Base-by-base conservation (phyloP, 2,888 invertebrate genomes). In the Nomada lathburiana region DNA sequence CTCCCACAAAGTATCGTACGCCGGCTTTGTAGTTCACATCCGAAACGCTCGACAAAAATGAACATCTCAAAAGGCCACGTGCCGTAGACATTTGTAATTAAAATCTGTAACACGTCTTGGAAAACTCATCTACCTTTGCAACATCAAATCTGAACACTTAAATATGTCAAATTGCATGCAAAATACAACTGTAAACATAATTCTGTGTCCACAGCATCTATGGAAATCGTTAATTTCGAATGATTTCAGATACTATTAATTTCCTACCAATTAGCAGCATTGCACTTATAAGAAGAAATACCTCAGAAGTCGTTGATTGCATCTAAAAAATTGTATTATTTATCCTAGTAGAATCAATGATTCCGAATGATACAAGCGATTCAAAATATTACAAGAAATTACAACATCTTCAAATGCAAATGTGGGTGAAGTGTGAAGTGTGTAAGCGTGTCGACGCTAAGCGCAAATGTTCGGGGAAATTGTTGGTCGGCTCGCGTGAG, bases 401-500 rank as follows among this genome's bases (percentile, higher is more conserved):
- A 36, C 1, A 36, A 7, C 36, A 36, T 36, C 36, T 36, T 36
- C 36, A 36, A 36, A 36, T 36, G 29, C 29, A 7, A 29, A 29
- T 29, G 36, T 2, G 16, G n/a, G 29, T 23, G 16, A 50, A 59
- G 16, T n/a, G 9, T 5, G n/a, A 2, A 36, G 36, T 50, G 50
- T 59, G 59, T 1, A 23, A 59, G 44, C 64, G 76, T 57, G 57
- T 42, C 47, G 47, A 26, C 29, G 23, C 16, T 52, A 52, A 60
- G 62, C 13, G 52, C 47, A 5, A 11, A 18, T 26, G 55, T 50
- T 16, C 23, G 42, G 11, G n/a, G 50, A 36, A 80, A 68, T 64
- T 59, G 55, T 69, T 55, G 64, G 55, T 53, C 67, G 44, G 9
- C n/a, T 60, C 36, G 16, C n/a, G 36, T 52, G 42, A 62, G n/a